Percentiles rank a stretch among this genome's conserved stretches.
These are phyloP conservation scores for Gari tellinella DNA, from an alignment of 2,888 invertebrate species.

Conservation along the genomic window DNA sequence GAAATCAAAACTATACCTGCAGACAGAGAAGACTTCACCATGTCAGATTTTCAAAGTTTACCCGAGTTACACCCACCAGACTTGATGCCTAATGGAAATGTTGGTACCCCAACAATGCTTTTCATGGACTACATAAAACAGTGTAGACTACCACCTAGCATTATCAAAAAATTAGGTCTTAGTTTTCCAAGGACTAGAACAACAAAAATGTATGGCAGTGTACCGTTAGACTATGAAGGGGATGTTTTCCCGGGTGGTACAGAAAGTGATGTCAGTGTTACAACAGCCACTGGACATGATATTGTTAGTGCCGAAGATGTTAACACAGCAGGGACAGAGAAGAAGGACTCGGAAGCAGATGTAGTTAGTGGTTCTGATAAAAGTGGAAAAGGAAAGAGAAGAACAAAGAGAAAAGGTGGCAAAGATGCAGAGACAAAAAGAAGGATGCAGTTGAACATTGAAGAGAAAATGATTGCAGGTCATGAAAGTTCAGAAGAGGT, in stretches of 20 bases:
- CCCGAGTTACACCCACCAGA: constrained; percentile 81
- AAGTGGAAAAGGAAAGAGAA: constrained; percentile 8
- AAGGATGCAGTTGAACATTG: constrained; percentile 73
- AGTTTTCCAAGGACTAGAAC: constrained; percentile 80
- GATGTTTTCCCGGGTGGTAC: constrained; percentile 40
- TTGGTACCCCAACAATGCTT: constrained; percentile 86
- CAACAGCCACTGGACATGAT: constrained; percentile 61
- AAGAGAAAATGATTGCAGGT: constrained; percentile 73
- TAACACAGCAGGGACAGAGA: background rate
- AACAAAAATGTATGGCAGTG: constrained; percentile 84
- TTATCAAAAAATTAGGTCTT: constrained; percentile 85
- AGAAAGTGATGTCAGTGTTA: constrained; percentile 51
- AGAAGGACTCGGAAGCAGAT: background rate
- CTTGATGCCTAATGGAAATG: constrained; percentile 86
- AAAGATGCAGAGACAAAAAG: constrained; percentile 59
- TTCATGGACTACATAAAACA: constrained; percentile 85
- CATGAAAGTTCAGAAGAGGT: constrained; percentile 68
- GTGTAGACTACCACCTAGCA: constrained; percentile 84
- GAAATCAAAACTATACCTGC: constrained; percentile 73
- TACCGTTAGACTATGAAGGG: constrained; percentile 84
- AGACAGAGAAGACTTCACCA: constrained; percentile 77
- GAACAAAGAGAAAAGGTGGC: constrained; percentile 44
- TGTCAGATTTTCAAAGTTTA: constrained; percentile 75
- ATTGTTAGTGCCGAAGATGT: constrained; percentile 28
- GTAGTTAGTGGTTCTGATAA: background rate